Base-by-base conservation (phyloP, 2,888 invertebrate genomes). In the Ornithoptera alexandrae region DNA sequence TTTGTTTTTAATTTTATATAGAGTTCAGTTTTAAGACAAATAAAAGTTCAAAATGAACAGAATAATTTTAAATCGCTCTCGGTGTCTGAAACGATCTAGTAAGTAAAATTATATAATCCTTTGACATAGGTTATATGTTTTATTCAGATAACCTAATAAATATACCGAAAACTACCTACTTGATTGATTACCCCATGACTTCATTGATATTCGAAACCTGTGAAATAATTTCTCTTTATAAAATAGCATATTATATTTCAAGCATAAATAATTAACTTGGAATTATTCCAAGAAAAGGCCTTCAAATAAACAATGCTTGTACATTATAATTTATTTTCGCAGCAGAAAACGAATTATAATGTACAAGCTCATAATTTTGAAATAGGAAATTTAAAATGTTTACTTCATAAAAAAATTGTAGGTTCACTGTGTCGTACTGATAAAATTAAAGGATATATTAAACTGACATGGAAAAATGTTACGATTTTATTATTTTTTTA, bases 41-140 rank as follows among this genome's bases (percentile, higher is more conserved):
- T 67, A 71, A 74, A 76, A 78, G 74, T 73, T 74, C 78, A 81
- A 83, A 76, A 90, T 92, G 92, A 90, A 91, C 79, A 87, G 91
- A 82, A 79, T 92, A 79, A 83, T 92, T 76, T 77, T 86, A 72
- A 87, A 83, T 74, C 82, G 83, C 72, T 89, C 86, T 80, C 86
- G 88, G 76, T 90, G 85, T 77, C 68, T 91, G 75, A 89, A 86
- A 81, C 87, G 80, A 82, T 85, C 91, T 73, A 86, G 92, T 92
- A 84, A 89, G 91, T 88, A 74, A 66, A 20, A 67, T 50, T 61
- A 57, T 42, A 36, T 18, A 62, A 30, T 22, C 69, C 63, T 63
- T 65, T 66, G 70, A 67, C 73, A 73, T 74, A 72, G 73, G 72
- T 67, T 69, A 63, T 62, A 74, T 76, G 74, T 74, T 84, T 87